Percentiles rank a stretch among this genome's conserved stretches.
Evolutionary conservation across 2,888 invertebrate species (phyloP).

Genomic region (Machimus rusticus): DNA sequence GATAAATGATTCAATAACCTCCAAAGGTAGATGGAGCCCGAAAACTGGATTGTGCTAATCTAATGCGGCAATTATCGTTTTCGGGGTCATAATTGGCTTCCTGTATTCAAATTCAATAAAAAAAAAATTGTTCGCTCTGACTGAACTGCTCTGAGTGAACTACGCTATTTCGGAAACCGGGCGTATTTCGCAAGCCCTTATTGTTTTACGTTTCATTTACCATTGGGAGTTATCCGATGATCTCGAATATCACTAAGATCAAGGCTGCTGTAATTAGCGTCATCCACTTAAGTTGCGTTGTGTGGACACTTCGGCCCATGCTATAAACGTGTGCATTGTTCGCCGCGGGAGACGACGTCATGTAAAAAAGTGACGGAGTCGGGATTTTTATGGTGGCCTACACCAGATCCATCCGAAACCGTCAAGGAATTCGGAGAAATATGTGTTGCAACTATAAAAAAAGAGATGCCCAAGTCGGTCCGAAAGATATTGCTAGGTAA

Average conservation of each 20-base stretch:
- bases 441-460: constrained; percentile 23
- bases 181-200: not conserved
- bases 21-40: not conserved
- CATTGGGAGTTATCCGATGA: not conserved
- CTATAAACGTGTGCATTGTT: not conserved
- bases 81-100: not conserved
- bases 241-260: not conserved
- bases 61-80: not conserved
- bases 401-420: not conserved
- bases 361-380: not conserved
- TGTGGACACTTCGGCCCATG: not conserved
- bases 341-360: not conserved
- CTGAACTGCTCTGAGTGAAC: not conserved
- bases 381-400: not conserved
- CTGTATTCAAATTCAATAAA: not conserved
- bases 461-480: not conserved
- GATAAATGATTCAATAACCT: constrained; percentile 26
- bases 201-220: not conserved
- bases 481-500: not conserved
- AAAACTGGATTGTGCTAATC: constrained; percentile 1
- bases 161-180: not conserved
- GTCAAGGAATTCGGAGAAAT: constrained; percentile 17
- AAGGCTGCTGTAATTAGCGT: not conserved
- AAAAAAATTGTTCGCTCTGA: not conserved
- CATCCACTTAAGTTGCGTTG: not conserved